These are phyloP conservation scores for Drosophila pegasa DNA, from an alignment of 2,888 invertebrate genomes.

Conservation along the genomic window DNA sequence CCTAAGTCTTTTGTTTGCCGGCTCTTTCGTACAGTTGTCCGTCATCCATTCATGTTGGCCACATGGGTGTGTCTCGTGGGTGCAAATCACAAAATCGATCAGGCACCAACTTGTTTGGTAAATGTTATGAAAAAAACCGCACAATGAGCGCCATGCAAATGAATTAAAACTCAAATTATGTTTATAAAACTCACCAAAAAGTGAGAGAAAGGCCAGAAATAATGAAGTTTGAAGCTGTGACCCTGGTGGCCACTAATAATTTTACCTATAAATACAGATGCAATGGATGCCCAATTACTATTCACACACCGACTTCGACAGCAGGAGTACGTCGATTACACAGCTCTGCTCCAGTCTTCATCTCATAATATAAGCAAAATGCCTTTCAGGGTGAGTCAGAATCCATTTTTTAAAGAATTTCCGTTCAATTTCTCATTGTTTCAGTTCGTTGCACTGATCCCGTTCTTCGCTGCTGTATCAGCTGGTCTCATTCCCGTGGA, in stretches of 20 bases:
- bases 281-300: constrained; percentile 71
- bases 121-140: constrained; percentile 24
- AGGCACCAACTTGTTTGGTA: constrained; percentile 28
- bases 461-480: constrained; percentile 63
- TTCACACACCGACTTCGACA: constrained; percentile 76
- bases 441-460: constrained; percentile 69
- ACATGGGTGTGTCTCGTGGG: constrained; percentile 79
- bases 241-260: constrained; percentile 37
- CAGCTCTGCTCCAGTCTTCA: constrained; percentile 39
- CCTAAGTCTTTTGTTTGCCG: constrained; percentile 68
- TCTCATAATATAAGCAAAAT: constrained; percentile 57
- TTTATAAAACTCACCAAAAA: constrained; percentile 65
- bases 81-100: constrained; percentile 65
- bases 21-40: constrained; percentile 21
- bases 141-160: constrained; percentile 68
- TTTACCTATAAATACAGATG: constrained; percentile 80
- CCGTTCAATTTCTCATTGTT: background rate
- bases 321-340: constrained; percentile 72
- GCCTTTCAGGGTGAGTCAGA: constrained; percentile 80
- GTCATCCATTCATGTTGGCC: constrained; percentile 59
- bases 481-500: constrained; percentile 76
- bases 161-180: constrained; percentile 64
- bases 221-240: constrained; percentile 43
- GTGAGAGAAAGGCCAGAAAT: constrained; percentile 74
- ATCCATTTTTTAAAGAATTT: background rate